These are phyloP conservation scores for Progne subis DNA, from an alignment of 2,113 vertebrate species.

Conservation along the genomic window DNA sequence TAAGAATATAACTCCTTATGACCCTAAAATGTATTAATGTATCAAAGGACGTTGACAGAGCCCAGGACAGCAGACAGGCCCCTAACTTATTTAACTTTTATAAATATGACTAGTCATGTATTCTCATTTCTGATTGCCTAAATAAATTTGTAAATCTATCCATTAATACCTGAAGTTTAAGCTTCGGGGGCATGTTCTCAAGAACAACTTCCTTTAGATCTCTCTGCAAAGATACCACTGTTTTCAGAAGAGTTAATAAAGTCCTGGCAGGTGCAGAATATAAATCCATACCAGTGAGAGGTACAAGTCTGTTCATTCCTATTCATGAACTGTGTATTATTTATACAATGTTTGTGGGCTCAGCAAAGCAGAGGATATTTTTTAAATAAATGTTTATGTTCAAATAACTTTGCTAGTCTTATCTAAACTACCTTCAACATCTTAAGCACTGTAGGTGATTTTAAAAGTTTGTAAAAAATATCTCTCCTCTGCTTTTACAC, in stretches of 20 bases:
- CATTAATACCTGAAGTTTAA: slow-evolving; percentile 51
- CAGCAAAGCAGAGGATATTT: slow-evolving; percentile 43
- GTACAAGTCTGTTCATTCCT: slow-evolving; percentile 36
- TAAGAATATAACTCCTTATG: background rate
- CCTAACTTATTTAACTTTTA: background rate
- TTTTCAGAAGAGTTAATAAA: slow-evolving; percentile 38
- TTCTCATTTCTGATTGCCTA: slow-evolving; percentile 17
- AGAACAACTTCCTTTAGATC: slow-evolving; percentile 26
- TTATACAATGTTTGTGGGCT: slow-evolving; percentile 61
- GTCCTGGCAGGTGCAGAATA: slow-evolving; percentile 48
- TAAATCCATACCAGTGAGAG: slow-evolving; percentile 4
- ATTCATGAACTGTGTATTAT: slow-evolving; percentile 65
- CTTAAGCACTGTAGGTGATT: slow-evolving; percentile 33
- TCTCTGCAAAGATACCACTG: slow-evolving; percentile 32
- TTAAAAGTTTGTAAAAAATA: slow-evolving; percentile 29
- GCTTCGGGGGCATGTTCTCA: slow-evolving; percentile 54
- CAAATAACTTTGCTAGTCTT: slow-evolving; percentile 59
- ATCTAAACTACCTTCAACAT: slow-evolving; percentile 46
- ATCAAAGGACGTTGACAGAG: background rate
- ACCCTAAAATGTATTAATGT: background rate
- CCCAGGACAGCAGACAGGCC: background rate
- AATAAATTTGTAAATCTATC: slow-evolving; percentile 6
- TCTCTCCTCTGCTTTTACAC: slow-evolving; percentile 29
- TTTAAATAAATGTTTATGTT: slow-evolving; percentile 61
- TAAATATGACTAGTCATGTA: background rate